Evolutionary conservation across 2,888 invertebrate genomes (phyloP).

Genomic region (Panopea generosa): DNA sequence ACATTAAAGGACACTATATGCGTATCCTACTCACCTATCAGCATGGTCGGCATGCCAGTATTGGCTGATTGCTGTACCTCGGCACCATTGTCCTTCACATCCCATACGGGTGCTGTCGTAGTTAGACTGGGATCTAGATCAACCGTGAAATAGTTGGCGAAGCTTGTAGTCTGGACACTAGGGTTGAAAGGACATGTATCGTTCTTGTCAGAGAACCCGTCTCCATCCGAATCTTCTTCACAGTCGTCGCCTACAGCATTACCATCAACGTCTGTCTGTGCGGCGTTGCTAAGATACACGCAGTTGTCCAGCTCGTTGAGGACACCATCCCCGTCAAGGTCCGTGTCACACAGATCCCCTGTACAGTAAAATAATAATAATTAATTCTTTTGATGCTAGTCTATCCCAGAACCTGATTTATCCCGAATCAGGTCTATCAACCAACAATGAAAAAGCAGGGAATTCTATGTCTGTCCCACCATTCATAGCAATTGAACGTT

Average conservation of each 20-base stretch:
- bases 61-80: conserved; percentile 69
- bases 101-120: conserved; percentile 58
- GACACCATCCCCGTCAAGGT: conserved; percentile 88
- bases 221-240: conserved; percentile 93
- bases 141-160: conserved; percentile 59
- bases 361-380: conserved; percentile 1
- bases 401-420: no score
- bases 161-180: conserved; percentile 60
- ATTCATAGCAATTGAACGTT: no score
- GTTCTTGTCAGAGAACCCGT: conserved; percentile 90
- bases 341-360: conserved; percentile 86
- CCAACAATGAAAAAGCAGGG: no score
- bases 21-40: conserved; percentile 77
- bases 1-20: no score
- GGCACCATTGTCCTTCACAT: conserved; percentile 64
- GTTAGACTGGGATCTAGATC: conserved; percentile 66
- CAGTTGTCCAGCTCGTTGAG: conserved; percentile 94
- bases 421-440: no score
- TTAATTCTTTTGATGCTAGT: neutral
- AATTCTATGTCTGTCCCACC: no score
- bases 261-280: conserved; percentile 94
- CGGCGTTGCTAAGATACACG: conserved; percentile 86
- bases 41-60: conserved; percentile 73
- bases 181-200: conserved; percentile 93
- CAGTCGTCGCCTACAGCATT: conserved; percentile 94